Evolutionary conservation across 2,113 vertebrate genomes (phyloP), one percentile per base, ranked within the genome.

Genomic region (Tyto alba): DNA sequence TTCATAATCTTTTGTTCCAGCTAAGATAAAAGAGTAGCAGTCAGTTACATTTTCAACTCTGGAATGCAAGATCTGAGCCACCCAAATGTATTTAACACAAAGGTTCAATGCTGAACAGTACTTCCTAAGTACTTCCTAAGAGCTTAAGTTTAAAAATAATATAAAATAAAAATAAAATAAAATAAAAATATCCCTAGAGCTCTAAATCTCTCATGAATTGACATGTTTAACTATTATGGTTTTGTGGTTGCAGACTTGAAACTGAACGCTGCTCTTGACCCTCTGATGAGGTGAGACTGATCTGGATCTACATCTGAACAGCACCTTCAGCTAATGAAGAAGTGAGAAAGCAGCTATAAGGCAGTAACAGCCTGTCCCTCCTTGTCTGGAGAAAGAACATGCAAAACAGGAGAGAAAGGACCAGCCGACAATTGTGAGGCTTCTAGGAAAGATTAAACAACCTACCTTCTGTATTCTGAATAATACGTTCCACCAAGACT

Each of bases 381-480:
- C 52, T 50, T 4, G 23, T 45, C n/a, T 71, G 76, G 82, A 52
- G 53, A 36, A 57, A 43, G 43, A 43, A 43, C 43, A 43, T 43
- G 16, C 43, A 43, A 43, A 43, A 43, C 43, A 43, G 43, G 43
- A 43, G 43, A 43, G 17, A 43, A 43, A 43, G 41, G 16, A 43
- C 17, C 43, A 43, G 43, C 43, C 14, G 43, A 43, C 43, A 43
- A 43, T 16, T 43, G 43, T 43, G 43, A 43, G 43, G 43, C 43
- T 16, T 43, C 43, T 43, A 43, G 43, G 43, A 43, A 43, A 43
- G 43, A 13, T 43, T 43, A 43, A 43, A 16, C 43, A 43, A 43
- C 43, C 43, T 16, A 43, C 43, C 99, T 98, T 99, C 98, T 5
- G 99, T n/a, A 15, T 43, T 43, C 41, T 43, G 41, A 43, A 16